Percentiles rank a stretch among this genome's conserved stretches.
phyloP scores from a whole-genome alignment of 2,113 vertebrate species.

The Rhinichthys klamathensis region DNA sequence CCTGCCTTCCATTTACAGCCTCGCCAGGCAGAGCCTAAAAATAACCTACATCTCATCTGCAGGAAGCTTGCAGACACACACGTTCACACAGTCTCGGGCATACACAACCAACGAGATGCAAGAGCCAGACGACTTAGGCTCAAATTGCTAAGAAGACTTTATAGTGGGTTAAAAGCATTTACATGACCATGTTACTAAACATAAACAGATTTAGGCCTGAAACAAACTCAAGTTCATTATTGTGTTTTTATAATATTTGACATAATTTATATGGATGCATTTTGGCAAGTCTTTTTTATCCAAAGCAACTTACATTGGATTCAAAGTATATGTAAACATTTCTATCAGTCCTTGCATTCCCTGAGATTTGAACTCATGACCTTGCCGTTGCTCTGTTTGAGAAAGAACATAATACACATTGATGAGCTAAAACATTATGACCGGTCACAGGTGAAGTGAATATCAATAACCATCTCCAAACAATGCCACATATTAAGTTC shows the following conservation, averaged over 20 bases:
- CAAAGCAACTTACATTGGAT: too few relatives aligned
- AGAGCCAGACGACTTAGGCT: neutral
- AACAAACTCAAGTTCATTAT: neutral
- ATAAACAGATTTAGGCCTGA: neutral
- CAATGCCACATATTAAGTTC: too few relatives aligned
- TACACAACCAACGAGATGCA: neutral
- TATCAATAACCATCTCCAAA: too few relatives aligned
- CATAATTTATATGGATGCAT: neutral
- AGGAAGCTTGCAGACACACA: conserved; percentile 31
- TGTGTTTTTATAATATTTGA: neutral
- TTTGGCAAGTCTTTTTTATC: neutral
- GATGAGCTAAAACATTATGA: too few relatives aligned
- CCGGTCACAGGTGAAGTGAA: too few relatives aligned
- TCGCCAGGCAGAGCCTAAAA: conserved; percentile 50
- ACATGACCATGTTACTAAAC: neutral
- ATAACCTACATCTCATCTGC: conserved; percentile 48
- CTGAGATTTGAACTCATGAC: too few relatives aligned
- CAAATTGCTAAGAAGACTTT: neutral
- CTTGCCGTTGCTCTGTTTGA: too few relatives aligned
- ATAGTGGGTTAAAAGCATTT: neutral
- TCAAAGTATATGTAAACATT: too few relatives aligned
- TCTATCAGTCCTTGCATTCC: too few relatives aligned
- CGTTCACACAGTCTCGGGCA: neutral
- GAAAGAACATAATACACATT: too few relatives aligned
- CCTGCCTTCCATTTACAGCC: conserved; percentile 46